Evolutionary conservation across 2,888 invertebrate genomes (phyloP), one percentile per base, ranked within the genome.

Genomic region (Aleiodes leptofemur): DNA sequence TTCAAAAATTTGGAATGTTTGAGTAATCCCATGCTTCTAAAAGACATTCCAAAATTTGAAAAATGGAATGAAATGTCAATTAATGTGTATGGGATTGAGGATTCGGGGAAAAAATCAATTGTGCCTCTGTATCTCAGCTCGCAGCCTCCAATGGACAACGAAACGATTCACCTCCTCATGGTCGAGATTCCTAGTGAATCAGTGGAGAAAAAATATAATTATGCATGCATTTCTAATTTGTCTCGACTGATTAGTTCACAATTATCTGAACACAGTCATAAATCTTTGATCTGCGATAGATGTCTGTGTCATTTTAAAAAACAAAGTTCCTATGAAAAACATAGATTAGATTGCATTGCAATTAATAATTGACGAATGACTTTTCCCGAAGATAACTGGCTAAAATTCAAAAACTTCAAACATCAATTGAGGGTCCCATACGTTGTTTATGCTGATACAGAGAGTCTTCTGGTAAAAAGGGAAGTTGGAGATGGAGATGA

Each of bases 381-480:
- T 34, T 14, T 55, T 16, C 81, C 78, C 2, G 38, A 43, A 2
- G 64, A 74, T 29, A 14, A 69, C 1, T 23, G 23, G 23, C 23
- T 4, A 73, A 76, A 13, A 66, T 16, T 73, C 76, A 31, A 70
- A 64, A 74, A 80, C 72, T 73, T 23, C 29, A 57, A 55, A 31
- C 57, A 77, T 59, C 76, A 78, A 57, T 69, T 77, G 48, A 31
- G 48, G 50, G 78, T 78, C 8, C 76, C 76, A 0, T 79, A 77
- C 59, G 57, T 78, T n/a, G 61, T 77, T 11, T 79, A 76, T 34
- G 79, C 77, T 8, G 77, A 79, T 29, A 71, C 76, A 50, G 78
- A 79, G 68, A 74, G 76, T 56, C 38, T 79, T 38, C 61, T 78
- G 4, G 59, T 79, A 70, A 64, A 73, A 7, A 68, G 69, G 3